Evolutionary conservation across 2,113 vertebrate species (phyloP).

Genomic region (Poecile atricapillus): DNA sequence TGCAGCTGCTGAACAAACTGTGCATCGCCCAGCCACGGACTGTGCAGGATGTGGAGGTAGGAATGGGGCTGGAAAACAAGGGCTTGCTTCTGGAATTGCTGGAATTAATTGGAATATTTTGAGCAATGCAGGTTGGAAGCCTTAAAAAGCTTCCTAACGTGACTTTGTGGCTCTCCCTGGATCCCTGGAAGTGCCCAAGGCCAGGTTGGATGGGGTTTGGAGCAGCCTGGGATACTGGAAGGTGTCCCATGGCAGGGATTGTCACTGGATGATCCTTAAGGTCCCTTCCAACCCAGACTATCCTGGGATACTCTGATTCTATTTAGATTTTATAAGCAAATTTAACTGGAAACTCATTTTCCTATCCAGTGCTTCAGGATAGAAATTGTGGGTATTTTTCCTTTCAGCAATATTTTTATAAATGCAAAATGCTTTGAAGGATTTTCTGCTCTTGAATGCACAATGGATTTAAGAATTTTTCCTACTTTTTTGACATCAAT

Average conservation of each 20-base stretch:
- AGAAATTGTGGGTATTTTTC: not conserved
- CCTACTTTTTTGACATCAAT: not conserved
- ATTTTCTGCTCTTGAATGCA: not conserved
- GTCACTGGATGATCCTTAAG: too few species aligned
- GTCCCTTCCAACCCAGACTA: not conserved
- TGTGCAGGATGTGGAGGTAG: slow-evolving; percentile 94
- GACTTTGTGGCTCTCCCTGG: not conserved
- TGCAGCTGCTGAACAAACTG: slow-evolving; percentile 96
- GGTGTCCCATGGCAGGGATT: not conserved
- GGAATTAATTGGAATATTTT: not conserved
- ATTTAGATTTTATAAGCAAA: not conserved
- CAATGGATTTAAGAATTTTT: not conserved
- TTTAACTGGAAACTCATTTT: not conserved
- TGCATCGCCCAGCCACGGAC: slow-evolving; percentile 94
- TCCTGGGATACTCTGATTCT: not conserved
- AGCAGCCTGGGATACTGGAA: accelerated
- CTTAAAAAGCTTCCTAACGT: not conserved
- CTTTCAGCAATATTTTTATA: not conserved
- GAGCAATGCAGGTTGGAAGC: not conserved
- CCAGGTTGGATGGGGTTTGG: not conserved
- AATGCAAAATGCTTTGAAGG: not conserved
- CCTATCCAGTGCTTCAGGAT: not conserved
- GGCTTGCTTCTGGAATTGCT: not conserved
- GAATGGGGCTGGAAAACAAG: not conserved
- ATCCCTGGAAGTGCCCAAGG: not conserved